Conservation (phyloP, 2,797 vertebrate species). For the Etheostoma nigrum region DNA sequence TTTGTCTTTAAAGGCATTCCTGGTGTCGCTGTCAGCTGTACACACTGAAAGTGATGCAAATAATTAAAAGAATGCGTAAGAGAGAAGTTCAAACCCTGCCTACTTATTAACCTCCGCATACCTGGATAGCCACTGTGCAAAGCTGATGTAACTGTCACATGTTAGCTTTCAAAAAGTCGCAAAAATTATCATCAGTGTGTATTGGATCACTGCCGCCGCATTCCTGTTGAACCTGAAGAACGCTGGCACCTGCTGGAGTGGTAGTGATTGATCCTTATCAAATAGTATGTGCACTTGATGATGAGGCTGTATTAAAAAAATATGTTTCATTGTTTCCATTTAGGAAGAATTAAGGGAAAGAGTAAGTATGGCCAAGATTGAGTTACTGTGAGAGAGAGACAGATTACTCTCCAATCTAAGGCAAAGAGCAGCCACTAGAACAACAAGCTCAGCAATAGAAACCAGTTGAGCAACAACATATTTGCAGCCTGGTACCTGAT, state of each 20-base stretch:
- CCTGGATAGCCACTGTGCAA: neutral
- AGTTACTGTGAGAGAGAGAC: constrained; percentile 2
- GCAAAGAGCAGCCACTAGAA: constrained; percentile 2
- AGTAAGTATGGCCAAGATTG: neutral
- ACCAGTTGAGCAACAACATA: constrained; percentile 32
- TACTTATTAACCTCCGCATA: neutral
- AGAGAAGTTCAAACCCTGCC: neutral
- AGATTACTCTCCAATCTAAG: neutral
- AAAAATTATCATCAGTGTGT: neutral
- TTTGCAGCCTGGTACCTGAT: neutral
- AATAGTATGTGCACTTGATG: neutral
- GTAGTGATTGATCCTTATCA: too few species aligned
- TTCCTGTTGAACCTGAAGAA: neutral
- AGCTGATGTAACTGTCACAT: too few species aligned
- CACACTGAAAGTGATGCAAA: too few species aligned
- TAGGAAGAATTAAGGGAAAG: neutral
- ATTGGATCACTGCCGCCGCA: neutral
- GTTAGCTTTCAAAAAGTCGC: too few species aligned
- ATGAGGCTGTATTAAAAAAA: neutral
- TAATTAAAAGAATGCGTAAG: too few species aligned
- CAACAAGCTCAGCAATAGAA: constrained; percentile 5
- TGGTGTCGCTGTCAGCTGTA: too few species aligned
- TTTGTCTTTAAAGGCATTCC: too few species aligned
- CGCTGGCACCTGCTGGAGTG: neutral
- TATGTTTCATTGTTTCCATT: neutral